Evolutionary conservation across 64 coral and sea anemone species (phyloP), one percentile per base, ranked within the genome.

Genomic region (Catalaphyllia jardinei): DNA sequence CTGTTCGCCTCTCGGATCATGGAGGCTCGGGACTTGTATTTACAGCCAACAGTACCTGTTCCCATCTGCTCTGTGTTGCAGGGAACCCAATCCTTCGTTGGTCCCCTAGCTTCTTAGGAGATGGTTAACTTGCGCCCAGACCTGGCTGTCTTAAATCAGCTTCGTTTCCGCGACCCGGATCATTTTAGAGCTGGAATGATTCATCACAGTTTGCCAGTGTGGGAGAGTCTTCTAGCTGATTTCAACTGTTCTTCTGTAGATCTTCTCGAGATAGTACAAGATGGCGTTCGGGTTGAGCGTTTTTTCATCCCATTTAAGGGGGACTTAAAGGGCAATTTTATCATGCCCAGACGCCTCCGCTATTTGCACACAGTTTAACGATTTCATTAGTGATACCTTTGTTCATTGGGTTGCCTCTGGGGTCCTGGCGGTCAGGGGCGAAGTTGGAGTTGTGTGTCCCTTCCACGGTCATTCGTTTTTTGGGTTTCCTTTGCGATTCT

Each of bases 51-150:
- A 31, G 4, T 24, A 88, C 20, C 10, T 55, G 55, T 85, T 33
- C 80, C 90, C 12, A 19, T 77, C 8, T 39, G 31, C 60, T 27
- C 31, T 52, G 39, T 77, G 15, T 33, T 24, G 19, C 83, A 69
- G 64, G 91, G 85, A 19, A 79, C 75, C 85, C 62, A 38, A 3
- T 85, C 91, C 54, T 93, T 93, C 62, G 62, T 87, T 73, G 81
- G 90, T 60, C 90, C 82, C 29, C 19, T 92, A 4, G 30, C 75
- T 30, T 87, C 60, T 3, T 59, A 67, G 1, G 54, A 55, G 10
- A 71, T 93, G 73, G 76, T 88, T 11, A 65, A 8, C 24, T 22
- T 9, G 8, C 39, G 10, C 9, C 91, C 91, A 0, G 28, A 29
- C 1, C 19, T 80, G 0, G 85, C 19, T 7, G 28, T 15, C 4